Conservation (phyloP, 2,888 invertebrate species). For the Aplocera efformata region DNA sequence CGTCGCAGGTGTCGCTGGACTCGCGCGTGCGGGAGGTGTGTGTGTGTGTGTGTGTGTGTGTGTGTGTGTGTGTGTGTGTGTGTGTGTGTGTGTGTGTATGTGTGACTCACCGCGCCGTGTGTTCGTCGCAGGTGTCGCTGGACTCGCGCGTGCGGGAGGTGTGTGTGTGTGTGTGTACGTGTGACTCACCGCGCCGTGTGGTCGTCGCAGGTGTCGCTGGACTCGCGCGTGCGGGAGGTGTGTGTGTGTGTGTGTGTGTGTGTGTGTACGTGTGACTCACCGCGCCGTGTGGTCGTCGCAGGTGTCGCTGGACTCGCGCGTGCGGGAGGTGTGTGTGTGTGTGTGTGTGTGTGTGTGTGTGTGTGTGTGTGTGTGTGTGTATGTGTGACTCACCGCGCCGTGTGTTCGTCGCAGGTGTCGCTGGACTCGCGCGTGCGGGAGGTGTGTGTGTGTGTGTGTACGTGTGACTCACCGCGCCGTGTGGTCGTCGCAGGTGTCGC, state of each 20-base stretch:
- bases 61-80: slow-evolving; percentile 46
- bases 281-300: too few relatives aligned
- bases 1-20: too few relatives aligned
- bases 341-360: slow-evolving; percentile 35
- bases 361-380: slow-evolving; percentile 63
- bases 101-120: background rate
- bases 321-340: slow-evolving; percentile 84
- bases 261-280: slow-evolving; percentile 37
- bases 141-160: too few relatives aligned
- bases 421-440: too few relatives aligned
- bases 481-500: too few relatives aligned
- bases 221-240: too few relatives aligned
- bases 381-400: background rate
- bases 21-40: too few relatives aligned
- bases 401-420: too few relatives aligned
- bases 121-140: background rate
- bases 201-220: too few relatives aligned
- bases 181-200: background rate
- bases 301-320: too few relatives aligned
- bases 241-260: slow-evolving; percentile 63
- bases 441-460: slow-evolving; percentile 71
- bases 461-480: background rate
- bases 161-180: slow-evolving; percentile 73
- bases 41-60: slow-evolving; percentile 37
- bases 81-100: slow-evolving; percentile 42